A percentile compares a stretch with the other conserved stretches of the same genome.
Conservation (phyloP, 1,140 invertebrate genomes). For the Stratiolaelaps scimitus region DNA sequence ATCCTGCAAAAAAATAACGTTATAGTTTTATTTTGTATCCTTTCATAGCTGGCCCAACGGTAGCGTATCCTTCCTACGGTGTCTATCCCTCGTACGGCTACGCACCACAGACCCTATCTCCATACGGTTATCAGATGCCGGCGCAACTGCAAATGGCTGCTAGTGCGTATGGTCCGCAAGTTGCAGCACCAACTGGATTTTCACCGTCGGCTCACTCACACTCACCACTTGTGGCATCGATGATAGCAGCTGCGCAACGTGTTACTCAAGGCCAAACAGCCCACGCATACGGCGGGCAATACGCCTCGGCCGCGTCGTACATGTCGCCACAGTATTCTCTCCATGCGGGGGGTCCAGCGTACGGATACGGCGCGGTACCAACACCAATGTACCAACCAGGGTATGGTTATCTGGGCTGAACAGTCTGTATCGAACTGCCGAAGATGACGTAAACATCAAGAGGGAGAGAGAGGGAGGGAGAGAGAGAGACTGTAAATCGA, state of each 20-base stretch:
- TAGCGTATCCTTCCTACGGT: background rate
- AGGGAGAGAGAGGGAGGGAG: too few species aligned
- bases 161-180: background rate
- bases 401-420: too few species aligned
- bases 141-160: background rate
- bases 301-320: background rate
- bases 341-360: too few species aligned
- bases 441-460: too few species aligned
- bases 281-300: slow-evolving; percentile 3
- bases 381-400: too few species aligned
- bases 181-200: background rate
- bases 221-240: slow-evolving; percentile 8
- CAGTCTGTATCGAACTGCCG: too few species aligned
- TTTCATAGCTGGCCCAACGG: background rate
- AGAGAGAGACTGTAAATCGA: too few species aligned
- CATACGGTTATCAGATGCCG: slow-evolving; percentile 12
- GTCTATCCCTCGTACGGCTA: background rate
- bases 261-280: background rate
- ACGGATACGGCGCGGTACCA: too few species aligned
- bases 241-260: slow-evolving; percentile 16
- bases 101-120: background rate
- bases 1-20: too few species aligned
- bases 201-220: background rate
- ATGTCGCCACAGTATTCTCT: slow-evolving; percentile 9
- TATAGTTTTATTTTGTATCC: too few species aligned